These are phyloP conservation scores for Pandemis cinnamomeana DNA, from an alignment of 2,888 invertebrate species.

Conservation along the genomic window DNA sequence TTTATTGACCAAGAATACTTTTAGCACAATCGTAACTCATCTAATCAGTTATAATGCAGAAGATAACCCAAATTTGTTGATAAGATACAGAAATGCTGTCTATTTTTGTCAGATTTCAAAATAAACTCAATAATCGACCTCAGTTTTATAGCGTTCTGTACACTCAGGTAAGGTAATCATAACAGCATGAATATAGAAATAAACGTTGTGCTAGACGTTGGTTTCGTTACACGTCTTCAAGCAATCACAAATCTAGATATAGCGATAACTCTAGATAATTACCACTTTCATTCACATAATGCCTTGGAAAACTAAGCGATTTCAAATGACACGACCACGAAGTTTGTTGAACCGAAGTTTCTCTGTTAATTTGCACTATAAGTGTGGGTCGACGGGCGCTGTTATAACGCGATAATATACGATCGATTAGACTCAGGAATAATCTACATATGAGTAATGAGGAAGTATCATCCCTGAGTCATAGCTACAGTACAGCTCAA, in stretches of 20 bases:
- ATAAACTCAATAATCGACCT: background rate
- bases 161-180: constrained; percentile 25
- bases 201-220: constrained; percentile 13
- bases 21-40: constrained; percentile 6
- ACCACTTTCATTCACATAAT: constrained; percentile 44
- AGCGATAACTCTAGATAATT: constrained; percentile 44
- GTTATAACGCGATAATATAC: background rate
- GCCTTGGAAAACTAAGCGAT: constrained; percentile 44
- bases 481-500: background rate
- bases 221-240: constrained; percentile 4
- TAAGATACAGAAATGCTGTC: background rate
- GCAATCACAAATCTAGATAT: constrained; percentile 40
- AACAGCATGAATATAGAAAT: constrained; percentile 22
- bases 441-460: constrained; percentile 20
- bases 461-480: constrained; percentile 35
- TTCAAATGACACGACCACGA: constrained; percentile 45
- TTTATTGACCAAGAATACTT: constrained; percentile 10
- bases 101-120: background rate
- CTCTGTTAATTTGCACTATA: constrained; percentile 31
- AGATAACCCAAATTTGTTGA: constrained; percentile 28
- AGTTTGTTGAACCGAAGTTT: constrained; percentile 41
- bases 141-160: constrained; percentile 14
- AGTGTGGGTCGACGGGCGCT: background rate
- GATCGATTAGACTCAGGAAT: constrained; percentile 8
- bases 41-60: constrained; percentile 3